These are phyloP conservation scores for Phylloscopus trochilus DNA, from an alignment of 2,113 vertebrate species.

Conservation along the genomic window DNA sequence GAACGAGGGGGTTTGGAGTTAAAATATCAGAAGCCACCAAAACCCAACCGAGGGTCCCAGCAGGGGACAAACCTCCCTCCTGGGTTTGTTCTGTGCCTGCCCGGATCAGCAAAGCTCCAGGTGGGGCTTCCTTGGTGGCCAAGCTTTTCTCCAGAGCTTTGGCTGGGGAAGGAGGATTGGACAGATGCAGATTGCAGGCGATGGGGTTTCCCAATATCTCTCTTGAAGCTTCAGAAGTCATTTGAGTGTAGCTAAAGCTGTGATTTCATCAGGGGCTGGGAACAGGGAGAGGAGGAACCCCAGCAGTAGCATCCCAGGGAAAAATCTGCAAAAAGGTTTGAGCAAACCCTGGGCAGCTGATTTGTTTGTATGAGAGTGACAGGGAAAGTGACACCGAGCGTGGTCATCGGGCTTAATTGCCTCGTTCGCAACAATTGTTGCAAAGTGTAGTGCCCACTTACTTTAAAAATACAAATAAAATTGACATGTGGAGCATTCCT, in stretches of 20 bases:
- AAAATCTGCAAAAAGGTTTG: rapidly evolving
- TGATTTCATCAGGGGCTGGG: neutral
- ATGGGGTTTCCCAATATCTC: rapidly evolving
- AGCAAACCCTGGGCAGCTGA: rapidly evolving
- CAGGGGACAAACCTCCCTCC: neutral
- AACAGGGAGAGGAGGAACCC: neutral
- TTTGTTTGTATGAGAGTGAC: rapidly evolving
- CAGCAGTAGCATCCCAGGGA: rapidly evolving
- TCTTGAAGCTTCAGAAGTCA: neutral
- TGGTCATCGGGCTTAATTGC: neutral
- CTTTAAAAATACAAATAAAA: neutral
- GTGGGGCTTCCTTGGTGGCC: rapidly evolving
- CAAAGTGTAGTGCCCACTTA: rapidly evolving
- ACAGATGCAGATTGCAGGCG: neutral
- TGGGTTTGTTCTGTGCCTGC: neutral
- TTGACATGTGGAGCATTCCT: rapidly evolving
- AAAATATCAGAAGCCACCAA: neutral
- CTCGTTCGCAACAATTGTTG: rapidly evolving
- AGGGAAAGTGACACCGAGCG: rapidly evolving
- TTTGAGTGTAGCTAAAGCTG: no score
- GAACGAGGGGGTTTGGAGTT: neutral
- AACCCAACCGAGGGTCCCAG: rapidly evolving
- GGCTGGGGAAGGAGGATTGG: neutral
- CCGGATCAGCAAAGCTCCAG: neutral
- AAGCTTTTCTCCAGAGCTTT: neutral